Percentiles rank a stretch among this genome's conserved stretches.
Evolutionary conservation across 2,888 invertebrate species (phyloP).

Genomic region (Liopterus haemorrhoidalis): DNA sequence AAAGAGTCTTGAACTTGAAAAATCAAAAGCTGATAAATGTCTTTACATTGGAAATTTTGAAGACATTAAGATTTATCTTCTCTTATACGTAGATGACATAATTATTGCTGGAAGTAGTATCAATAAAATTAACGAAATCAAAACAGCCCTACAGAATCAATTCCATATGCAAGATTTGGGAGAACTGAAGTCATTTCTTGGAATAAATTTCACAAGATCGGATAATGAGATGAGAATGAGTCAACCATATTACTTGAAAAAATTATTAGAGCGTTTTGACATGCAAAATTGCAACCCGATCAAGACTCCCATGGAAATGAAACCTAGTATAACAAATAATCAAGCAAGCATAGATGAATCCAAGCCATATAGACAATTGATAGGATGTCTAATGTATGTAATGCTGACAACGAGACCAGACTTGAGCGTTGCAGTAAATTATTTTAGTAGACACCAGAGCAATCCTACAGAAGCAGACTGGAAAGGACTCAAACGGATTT

Average conservation of each 20-base stretch:
- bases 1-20: too few relatives aligned
- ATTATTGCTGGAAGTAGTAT: too few relatives aligned
- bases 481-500: conserved; percentile 14
- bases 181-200: conserved; percentile 26
- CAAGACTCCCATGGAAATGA: conserved; percentile 29
- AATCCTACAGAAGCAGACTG: conserved; percentile 8
- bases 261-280: conserved; percentile 26
- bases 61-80: too few relatives aligned
- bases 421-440: conserved; percentile 3
- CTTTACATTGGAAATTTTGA: too few relatives aligned
- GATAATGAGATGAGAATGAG: conserved; percentile 24
- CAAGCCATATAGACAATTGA: conserved; percentile 8
- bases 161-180: conserved; percentile 31
- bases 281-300: conserved; percentile 29
- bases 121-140: too few relatives aligned
- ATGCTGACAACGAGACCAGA: conserved; percentile 12
- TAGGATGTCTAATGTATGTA: conserved; percentile 10
- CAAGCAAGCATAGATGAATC: neutral
- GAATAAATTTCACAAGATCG: conserved; percentile 26
- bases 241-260: conserved; percentile 27
- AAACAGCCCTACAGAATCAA: conserved; percentile 19
- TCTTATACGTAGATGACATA: too few relatives aligned
- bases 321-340: conserved; percentile 12
- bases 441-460: conserved; percentile 7
- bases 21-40: too few relatives aligned